Conservation (phyloP, 2,797 vertebrate species). For the Rhinophrynus dorsalis region DNA sequence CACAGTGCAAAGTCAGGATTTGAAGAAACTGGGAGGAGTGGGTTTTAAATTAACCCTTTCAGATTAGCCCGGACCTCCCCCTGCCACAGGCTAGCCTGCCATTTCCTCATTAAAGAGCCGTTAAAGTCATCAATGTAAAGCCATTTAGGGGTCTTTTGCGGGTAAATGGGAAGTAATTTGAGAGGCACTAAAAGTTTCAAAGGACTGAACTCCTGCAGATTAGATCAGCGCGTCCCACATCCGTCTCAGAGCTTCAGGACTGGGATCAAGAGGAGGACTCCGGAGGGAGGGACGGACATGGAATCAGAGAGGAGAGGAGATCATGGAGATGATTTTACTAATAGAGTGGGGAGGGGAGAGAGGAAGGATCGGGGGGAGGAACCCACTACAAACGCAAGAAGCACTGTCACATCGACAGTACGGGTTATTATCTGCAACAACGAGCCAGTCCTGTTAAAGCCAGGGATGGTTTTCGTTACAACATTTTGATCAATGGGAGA, state of each 20-base stretch:
- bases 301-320: background rate
- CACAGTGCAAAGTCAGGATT: constrained; percentile 1
- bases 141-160: constrained; percentile 18
- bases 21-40: constrained; percentile 36
- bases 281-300: constrained; percentile 7
- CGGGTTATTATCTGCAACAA: no score
- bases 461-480: no score
- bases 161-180: constrained; percentile 35
- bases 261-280: constrained; percentile 8
- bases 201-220: constrained; percentile 30
- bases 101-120: constrained; percentile 35
- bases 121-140: constrained; percentile 36
- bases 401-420: background rate
- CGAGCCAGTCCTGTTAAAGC: no score
- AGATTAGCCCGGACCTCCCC: constrained; percentile 24
- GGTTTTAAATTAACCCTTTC: constrained; percentile 43
- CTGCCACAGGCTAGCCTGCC: constrained; percentile 7
- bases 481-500: no score
- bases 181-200: constrained; percentile 22
- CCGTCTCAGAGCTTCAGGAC: constrained; percentile 4
- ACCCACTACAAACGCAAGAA: no score
- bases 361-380: background rate
- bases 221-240: constrained; percentile 45
- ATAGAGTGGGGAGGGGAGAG: background rate
- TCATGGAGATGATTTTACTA: background rate